These are phyloP conservation scores for Pangasius macronema DNA, from an alignment of 2,797 vertebrate genomes.

Conservation along the genomic window DNA sequence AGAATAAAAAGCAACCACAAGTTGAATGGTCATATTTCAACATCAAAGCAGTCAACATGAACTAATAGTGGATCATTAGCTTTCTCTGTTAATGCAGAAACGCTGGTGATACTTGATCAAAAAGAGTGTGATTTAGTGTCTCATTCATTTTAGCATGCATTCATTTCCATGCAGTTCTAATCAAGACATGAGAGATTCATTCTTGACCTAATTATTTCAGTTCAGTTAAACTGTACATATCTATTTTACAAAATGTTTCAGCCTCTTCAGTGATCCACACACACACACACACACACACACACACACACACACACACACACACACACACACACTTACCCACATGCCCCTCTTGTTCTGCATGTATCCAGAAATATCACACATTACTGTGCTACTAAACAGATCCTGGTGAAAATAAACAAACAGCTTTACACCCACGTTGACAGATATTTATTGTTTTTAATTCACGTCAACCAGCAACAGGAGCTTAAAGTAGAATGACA, in stretches of 20 bases:
- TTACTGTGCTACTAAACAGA: background rate
- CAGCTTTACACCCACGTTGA: slow-evolving; percentile 15
- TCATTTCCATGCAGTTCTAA: background rate
- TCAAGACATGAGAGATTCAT: background rate
- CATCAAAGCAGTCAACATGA: background rate
- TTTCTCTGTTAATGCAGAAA: background rate
- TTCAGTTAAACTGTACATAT: background rate
- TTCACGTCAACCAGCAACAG: slow-evolving; percentile 21
- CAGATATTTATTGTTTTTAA: slow-evolving; percentile 24
- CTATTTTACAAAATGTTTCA: background rate
- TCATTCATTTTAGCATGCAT: background rate
- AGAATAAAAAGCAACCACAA: background rate
- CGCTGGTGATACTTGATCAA: background rate
- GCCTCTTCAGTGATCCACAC: background rate
- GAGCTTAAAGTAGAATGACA: slow-evolving; percentile 24
- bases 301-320: background rate
- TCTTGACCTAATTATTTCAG: background rate
- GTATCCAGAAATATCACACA: background rate
- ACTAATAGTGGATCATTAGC: background rate
- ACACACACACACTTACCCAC: background rate
- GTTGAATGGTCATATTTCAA: background rate
- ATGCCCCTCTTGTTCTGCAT: background rate
- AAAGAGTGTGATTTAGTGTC: background rate
- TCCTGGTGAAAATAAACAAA: slow-evolving; percentile 2
- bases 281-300: background rate